Evolutionary conservation across 2,888 invertebrate genomes (phyloP).

Genomic region (Pyrocoelia pectoralis): DNA sequence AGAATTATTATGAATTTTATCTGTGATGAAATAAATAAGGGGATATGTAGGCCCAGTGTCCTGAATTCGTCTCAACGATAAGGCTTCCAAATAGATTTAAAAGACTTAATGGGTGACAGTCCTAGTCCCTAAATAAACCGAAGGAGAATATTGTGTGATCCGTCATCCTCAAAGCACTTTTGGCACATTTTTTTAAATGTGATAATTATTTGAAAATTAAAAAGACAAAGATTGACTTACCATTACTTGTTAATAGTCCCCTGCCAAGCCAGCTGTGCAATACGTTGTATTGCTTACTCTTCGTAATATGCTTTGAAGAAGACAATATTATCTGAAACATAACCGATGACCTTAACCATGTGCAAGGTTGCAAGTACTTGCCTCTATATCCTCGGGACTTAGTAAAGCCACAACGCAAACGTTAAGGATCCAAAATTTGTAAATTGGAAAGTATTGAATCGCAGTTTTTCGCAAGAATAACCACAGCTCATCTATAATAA

Average conservation of each 20-base stretch:
- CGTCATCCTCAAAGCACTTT: no score
- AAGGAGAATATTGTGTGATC: no score
- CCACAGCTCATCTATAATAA: background rate
- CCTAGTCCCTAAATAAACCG: no score
- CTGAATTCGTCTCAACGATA: no score
- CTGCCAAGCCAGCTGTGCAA: background rate
- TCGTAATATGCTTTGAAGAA: background rate
- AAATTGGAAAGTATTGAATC: background rate
- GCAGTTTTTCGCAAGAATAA: background rate
- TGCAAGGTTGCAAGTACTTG: background rate
- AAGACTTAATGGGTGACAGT: no score
- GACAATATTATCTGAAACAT: background rate
- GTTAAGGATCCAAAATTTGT: background rate
- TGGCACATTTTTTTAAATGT: no score
- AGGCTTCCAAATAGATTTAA: no score
- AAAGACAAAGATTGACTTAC: no score
- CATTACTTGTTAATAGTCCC: constrained; percentile 1
- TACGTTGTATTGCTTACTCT: background rate
- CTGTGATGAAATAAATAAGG: no score
- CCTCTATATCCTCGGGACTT: background rate
- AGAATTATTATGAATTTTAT: no score
- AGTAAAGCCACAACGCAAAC: background rate
- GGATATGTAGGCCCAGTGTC: no score
- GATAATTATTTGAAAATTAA: no score
- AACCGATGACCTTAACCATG: background rate